These are phyloP conservation scores for Pedetes capensis DNA, from an alignment of 2,113 vertebrate genomes.

Conservation along the genomic window DNA sequence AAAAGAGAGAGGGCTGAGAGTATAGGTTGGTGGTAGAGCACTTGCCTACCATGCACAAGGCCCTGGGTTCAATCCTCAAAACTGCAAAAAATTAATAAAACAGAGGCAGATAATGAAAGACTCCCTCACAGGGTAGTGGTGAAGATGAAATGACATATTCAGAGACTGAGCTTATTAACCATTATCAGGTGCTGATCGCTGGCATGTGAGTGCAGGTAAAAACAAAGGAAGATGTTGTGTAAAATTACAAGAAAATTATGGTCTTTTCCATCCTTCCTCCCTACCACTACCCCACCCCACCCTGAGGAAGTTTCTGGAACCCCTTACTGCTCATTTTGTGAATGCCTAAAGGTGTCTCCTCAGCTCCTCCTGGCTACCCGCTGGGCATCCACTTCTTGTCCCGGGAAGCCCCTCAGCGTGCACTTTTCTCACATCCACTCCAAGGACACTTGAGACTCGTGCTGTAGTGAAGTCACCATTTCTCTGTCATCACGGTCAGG, in stretches of 20 bases:
- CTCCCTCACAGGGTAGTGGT: not conserved
- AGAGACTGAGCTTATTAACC: not conserved
- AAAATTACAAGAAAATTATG: not conserved
- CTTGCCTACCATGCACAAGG: no score
- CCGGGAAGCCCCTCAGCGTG: not conserved
- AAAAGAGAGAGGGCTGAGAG: not conserved
- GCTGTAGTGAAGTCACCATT: not conserved
- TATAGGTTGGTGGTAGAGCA: no score
- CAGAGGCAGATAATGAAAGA: not conserved
- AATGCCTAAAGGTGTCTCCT: no score
- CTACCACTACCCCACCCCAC: not conserved
- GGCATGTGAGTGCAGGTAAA: not conserved
- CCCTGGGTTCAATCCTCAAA: no score
- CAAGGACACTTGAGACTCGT: not conserved
- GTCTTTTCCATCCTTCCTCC: not conserved
- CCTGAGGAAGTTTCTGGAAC: not conserved
- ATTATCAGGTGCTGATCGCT: not conserved
- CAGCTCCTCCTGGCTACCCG: not conserved
- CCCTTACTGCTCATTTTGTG: not conserved
- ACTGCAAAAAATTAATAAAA: no score
- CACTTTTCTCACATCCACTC: not conserved
- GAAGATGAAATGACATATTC: no score
- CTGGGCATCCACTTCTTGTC: not conserved
- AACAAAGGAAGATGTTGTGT: not conserved
- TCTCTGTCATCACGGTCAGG: not conserved